Percentiles rank a stretch among this genome's conserved stretches.
Conservation (phyloP, 1,140 invertebrate genomes). For the Brachionus calyciflorus region DNA sequence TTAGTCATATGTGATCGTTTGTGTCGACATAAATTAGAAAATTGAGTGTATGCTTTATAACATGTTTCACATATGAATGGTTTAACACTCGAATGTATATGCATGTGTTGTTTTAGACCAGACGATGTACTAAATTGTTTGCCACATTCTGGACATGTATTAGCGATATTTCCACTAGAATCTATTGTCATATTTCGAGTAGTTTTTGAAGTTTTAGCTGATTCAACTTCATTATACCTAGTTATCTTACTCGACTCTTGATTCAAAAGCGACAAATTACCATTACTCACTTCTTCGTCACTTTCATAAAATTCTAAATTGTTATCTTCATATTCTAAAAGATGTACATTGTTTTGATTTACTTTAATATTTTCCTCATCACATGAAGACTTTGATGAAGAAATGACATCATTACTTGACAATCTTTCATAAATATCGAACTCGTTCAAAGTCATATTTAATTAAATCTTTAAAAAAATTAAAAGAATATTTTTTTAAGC, state of each 20-base stretch:
- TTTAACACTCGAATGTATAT: slow-evolving; percentile 97
- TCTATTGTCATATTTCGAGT: too few relatives aligned
- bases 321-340: neutral
- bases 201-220: too few relatives aligned
- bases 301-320: too few relatives aligned
- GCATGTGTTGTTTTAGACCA: slow-evolving; percentile 96
- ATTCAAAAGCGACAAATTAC: too few relatives aligned
- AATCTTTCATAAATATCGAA: neutral
- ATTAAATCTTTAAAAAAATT: neutral
- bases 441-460: slow-evolving; percentile 18
- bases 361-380: too few relatives aligned
- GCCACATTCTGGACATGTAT: slow-evolving; percentile 93
- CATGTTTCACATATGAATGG: slow-evolving; percentile 76
- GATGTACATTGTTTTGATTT: too few relatives aligned
- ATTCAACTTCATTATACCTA: too few relatives aligned
- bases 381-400: too few relatives aligned
- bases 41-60: slow-evolving; percentile 94
- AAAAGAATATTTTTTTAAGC: neutral
- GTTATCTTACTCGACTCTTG: too few relatives aligned
- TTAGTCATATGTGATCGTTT: slow-evolving; percentile 92
- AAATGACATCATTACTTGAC: too few relatives aligned
- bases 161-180: too few relatives aligned
- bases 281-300: too few relatives aligned
- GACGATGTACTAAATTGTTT: slow-evolving; percentile 96
- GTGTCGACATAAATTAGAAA: slow-evolving; percentile 97